Percentiles rank a stretch among this genome's conserved stretches.
phyloP scores from a whole-genome alignment of 2,888 invertebrate species.

The Drosophila pseudotakahashii region DNA sequence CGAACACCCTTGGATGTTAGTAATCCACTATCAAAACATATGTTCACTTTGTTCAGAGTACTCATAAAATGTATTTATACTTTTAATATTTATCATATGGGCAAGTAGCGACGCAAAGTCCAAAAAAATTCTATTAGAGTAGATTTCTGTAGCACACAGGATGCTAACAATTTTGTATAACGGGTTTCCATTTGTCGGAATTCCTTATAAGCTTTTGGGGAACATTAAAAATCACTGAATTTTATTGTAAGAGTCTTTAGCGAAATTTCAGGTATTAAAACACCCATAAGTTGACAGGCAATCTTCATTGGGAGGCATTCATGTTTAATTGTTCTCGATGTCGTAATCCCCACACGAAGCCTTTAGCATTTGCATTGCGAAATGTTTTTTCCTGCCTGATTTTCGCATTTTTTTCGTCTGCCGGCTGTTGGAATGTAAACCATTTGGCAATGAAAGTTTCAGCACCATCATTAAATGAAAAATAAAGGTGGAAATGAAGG shows the following conservation, averaged over 20 bases:
- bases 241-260: not conserved
- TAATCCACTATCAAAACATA: not conserved
- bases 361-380: slow-evolving; percentile 19
- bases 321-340: slow-evolving; percentile 27
- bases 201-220: no score
- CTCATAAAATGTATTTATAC: not conserved
- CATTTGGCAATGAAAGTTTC: slow-evolving; percentile 54
- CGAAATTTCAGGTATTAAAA: slow-evolving; percentile 9
- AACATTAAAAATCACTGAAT: not conserved
- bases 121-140: not conserved
- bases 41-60: not conserved
- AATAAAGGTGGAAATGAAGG: slow-evolving; percentile 20
- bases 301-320: slow-evolving; percentile 4
- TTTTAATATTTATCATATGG: not conserved
- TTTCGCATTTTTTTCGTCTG: slow-evolving; percentile 5
- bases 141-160: not conserved
- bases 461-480: slow-evolving; percentile 48
- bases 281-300: slow-evolving; percentile 9
- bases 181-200: no score
- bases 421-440: slow-evolving; percentile 20
- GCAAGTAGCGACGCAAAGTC: not conserved
- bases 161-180: no score
- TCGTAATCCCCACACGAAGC: slow-evolving; percentile 18
- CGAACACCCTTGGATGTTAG: not conserved
- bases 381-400: slow-evolving; percentile 22